phyloP scores from a whole-genome alignment of 2,113 vertebrate genomes.

The Scomber japonicus region DNA sequence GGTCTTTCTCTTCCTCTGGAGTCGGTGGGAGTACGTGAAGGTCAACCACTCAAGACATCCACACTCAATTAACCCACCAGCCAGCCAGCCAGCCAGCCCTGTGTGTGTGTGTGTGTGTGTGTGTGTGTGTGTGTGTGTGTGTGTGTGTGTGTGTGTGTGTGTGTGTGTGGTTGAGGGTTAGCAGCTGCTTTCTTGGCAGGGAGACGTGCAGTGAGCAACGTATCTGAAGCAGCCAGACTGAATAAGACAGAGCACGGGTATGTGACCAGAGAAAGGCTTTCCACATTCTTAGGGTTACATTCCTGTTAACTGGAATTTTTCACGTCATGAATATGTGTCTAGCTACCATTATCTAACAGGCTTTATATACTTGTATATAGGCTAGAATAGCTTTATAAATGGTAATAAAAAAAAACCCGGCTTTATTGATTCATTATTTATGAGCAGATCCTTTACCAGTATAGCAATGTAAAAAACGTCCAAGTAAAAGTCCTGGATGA shows the following conservation, averaged over 20 bases:
- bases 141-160: slow-evolving; percentile 15
- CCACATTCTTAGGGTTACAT: slow-evolving; percentile 17
- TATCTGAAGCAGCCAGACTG: slow-evolving; percentile 18
- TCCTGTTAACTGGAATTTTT: not conserved
- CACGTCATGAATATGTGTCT: not conserved
- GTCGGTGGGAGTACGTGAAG: slow-evolving; percentile 21
- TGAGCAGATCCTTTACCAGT: too few relatives aligned
- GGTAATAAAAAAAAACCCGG: too few relatives aligned
- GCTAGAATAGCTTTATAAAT: too few relatives aligned
- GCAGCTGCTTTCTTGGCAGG: slow-evolving; percentile 65
- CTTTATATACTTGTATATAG: too few relatives aligned
- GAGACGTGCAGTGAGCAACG: slow-evolving; percentile 57
- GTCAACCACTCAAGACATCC: slow-evolving; percentile 50
- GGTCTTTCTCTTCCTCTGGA: slow-evolving; percentile 32
- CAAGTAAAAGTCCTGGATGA: too few relatives aligned
- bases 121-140: not conserved
- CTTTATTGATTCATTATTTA: too few relatives aligned
- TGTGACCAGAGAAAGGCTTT: slow-evolving; percentile 17
- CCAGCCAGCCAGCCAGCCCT: slow-evolving; percentile 1
- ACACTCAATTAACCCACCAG: slow-evolving; percentile 52
- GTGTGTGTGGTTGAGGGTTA: slow-evolving; percentile 34
- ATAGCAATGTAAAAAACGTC: too few relatives aligned
- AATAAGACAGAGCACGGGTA: not conserved
- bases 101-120: slow-evolving; percentile 23
- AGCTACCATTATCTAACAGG: not conserved